phyloP scores from a whole-genome alignment of 2,888 invertebrate genomes.

The Zonitis immaculata region DNA sequence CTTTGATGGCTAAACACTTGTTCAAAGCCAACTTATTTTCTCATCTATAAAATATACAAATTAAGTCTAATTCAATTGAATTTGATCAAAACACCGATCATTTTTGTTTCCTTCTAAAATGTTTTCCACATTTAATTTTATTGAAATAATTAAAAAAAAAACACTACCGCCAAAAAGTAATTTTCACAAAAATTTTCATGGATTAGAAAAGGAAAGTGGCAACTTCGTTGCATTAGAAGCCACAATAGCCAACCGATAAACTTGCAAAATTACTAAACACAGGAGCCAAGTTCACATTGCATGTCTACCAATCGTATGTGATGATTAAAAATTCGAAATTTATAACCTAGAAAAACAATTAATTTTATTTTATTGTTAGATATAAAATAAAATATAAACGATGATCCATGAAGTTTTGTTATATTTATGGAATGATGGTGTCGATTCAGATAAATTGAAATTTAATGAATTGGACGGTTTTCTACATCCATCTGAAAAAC shows the following conservation, averaged over 20 bases:
- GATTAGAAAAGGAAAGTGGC: too few species aligned
- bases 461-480: constrained; percentile 49
- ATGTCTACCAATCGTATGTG: not conserved
- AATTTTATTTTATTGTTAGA: not conserved
- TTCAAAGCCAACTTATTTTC: constrained; percentile 10
- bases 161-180: constrained; percentile 21
- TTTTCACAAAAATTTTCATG: not conserved
- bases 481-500: constrained; percentile 64
- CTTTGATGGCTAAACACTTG: constrained; percentile 6
- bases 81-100: not conserved
- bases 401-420: constrained; percentile 68
- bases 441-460: constrained; percentile 34
- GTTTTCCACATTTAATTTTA: not conserved
- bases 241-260: not conserved
- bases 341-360: not conserved
- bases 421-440: constrained; percentile 57
- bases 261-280: not conserved
- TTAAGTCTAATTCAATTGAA: not conserved
- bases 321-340: too few species aligned
- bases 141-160: constrained; percentile 19
- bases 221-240: not conserved
- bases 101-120: too few species aligned
- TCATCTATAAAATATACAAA: not conserved
- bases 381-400: constrained; percentile 22
- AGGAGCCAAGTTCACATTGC: not conserved